Conservation (phyloP, 92 coral and sea anemone species). For the Heliopora coerulea region DNA sequence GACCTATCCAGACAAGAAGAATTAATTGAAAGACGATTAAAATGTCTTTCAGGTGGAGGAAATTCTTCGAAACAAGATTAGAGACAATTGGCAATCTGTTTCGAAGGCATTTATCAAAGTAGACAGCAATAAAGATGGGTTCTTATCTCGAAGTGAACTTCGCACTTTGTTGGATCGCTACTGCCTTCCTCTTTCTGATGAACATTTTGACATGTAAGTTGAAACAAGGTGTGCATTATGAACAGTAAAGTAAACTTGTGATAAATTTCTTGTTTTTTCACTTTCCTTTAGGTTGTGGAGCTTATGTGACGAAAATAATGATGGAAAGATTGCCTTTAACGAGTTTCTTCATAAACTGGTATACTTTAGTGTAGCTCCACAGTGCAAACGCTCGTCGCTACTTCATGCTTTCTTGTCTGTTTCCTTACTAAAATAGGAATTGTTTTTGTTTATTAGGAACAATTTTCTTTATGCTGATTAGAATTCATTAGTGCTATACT, state of each 20-base stretch:
- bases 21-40: too few species aligned
- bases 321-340: slow-evolving; percentile 77
- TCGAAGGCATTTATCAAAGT: slow-evolving; percentile 78
- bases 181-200: slow-evolving; percentile 94
- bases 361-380: too few species aligned
- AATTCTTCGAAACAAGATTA: slow-evolving; percentile 80
- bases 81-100: slow-evolving; percentile 92
- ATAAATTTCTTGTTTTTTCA: too few species aligned
- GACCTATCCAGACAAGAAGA: too few species aligned
- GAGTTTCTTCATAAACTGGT: slow-evolving; percentile 87
- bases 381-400: too few species aligned
- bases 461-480: too few species aligned
- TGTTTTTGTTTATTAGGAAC: too few species aligned
- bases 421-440: too few species aligned
- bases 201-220: slow-evolving; percentile 92
- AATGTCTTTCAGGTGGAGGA: slow-evolving; percentile 73
- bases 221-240: too few species aligned
- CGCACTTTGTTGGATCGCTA: slow-evolving; percentile 74
- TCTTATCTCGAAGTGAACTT: slow-evolving; percentile 71
- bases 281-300: slow-evolving; percentile 73
- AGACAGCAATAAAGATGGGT: slow-evolving; percentile 84
- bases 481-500: not conserved
- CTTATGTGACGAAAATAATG: slow-evolving; percentile 77
- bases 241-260: too few species aligned
- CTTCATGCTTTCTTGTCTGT: too few species aligned